Base-by-base conservation (phyloP, 1,140 invertebrate species). In the Phenacoccus solenopsis region DNA sequence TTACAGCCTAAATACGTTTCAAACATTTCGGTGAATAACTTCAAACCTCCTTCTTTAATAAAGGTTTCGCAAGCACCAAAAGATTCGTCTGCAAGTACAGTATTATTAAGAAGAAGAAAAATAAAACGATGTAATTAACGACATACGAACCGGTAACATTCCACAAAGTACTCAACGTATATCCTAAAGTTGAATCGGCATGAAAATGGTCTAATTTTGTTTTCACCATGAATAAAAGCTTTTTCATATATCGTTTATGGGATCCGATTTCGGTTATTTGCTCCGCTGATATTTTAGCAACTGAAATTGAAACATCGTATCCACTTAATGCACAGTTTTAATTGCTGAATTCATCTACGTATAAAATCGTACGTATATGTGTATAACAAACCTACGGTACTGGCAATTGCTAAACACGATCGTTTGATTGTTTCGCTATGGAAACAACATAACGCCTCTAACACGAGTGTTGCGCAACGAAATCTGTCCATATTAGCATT, bases 321-420 rank as follows among this genome's bases (percentile, higher is more conserved):
- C n/a, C n/a, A n/a, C n/a, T n/a, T n/a, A n/a, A n/a, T n/a, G n/a
- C n/a, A n/a, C n/a, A n/a, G n/a, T n/a, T 32, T 13, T 13, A 32
- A 32, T 13, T 7, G 13, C 20, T 49, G 38, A 49, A 3, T 49
- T 9, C 38, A 49, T n/a, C 38, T 16, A 49, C n/a, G n/a, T n/a
- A n/a, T n/a, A n/a, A n/a, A n/a, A n/a, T n/a, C n/a, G n/a, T n/a
- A n/a, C n/a, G n/a, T n/a, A n/a, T 2, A 72, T 35, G 25, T 16
- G 61, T 0, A 38, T 56, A n/a, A 13, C 61, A 72, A 70, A 75
- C 76, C 82, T 2, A 87, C 76, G 71, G 91, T 91, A 69, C 88
- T 90, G 76, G 88, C 90, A 72, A 92, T 91, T 1, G 89, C 90
- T 16, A 91, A 89, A 49, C 87, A 88, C 88, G 92, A 90, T 68